Conservation (phyloP, 2,113 vertebrate genomes). For the Paramisgurnus dabryanus region DNA sequence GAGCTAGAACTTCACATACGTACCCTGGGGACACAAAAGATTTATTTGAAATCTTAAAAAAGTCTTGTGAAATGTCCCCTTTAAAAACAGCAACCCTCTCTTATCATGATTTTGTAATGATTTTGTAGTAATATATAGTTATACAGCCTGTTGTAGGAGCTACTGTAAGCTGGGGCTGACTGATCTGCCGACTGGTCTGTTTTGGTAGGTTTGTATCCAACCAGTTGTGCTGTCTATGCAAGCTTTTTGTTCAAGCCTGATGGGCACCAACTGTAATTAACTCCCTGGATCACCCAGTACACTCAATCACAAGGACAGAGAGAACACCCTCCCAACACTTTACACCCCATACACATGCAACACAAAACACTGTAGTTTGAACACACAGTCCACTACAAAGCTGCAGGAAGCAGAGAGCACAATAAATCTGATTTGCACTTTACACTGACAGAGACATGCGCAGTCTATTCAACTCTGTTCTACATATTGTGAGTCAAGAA, state of each 20-base stretch:
- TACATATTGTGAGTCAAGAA: conserved; percentile 7
- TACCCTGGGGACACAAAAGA: too few relatives aligned
- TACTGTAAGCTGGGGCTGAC: conserved; percentile 42
- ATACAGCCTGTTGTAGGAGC: conserved; percentile 34
- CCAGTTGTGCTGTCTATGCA: conserved; percentile 77
- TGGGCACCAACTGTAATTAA: conserved; percentile 76
- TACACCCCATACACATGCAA: conserved; percentile 56
- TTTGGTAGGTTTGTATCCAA: conserved; percentile 63
- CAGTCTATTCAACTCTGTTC: not conserved
- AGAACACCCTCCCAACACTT: conserved; percentile 41
- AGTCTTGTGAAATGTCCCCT: too few relatives aligned
- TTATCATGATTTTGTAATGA: too few relatives aligned
- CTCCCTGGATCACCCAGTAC: conserved; percentile 75
- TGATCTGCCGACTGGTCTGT: conserved; percentile 60
- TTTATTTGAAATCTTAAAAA: too few relatives aligned
- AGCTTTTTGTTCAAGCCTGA: conserved; percentile 76
- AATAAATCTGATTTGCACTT: not conserved
- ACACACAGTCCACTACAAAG: conserved; percentile 42
- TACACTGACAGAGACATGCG: not conserved
- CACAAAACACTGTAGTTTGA: conserved; percentile 47
- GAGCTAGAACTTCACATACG: too few relatives aligned
- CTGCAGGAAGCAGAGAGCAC: conserved; percentile 31
- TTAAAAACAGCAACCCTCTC: too few relatives aligned
- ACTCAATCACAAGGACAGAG: conserved; percentile 71
- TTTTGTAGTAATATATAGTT: not conserved